Conservation (phyloP, 2,797 vertebrate genomes). For the Chrysolophus pictus region DNA sequence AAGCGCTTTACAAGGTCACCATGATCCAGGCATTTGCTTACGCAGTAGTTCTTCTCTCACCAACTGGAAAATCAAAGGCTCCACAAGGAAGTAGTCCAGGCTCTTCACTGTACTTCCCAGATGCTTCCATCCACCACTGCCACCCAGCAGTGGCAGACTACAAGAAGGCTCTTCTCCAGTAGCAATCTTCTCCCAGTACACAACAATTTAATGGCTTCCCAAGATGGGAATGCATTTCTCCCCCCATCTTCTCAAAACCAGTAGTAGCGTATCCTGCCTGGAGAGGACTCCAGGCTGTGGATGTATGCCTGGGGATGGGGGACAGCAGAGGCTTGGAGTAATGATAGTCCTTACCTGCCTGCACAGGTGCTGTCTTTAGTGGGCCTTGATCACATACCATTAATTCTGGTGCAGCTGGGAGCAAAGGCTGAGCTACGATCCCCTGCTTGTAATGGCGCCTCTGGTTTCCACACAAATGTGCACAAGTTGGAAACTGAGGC, state of each 20-base stretch:
- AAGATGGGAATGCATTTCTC: background rate
- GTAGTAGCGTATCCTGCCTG: background rate
- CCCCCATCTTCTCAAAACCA: background rate
- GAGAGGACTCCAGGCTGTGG: background rate
- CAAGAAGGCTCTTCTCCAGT: background rate
- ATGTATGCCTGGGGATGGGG: accelerated
- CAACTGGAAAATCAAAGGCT: background rate
- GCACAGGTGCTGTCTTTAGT: background rate
- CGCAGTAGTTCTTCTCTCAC: background rate
- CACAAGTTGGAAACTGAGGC: constrained; percentile 8
- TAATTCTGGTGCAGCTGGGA: background rate
- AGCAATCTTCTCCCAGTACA: background rate
- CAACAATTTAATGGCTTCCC: background rate
- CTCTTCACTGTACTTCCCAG: background rate
- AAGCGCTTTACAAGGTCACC: background rate
- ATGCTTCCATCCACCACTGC: background rate
- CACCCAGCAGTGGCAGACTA: background rate
- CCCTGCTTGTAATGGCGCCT: background rate
- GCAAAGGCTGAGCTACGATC: background rate
- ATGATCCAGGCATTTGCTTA: background rate
- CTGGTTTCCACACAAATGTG: background rate
- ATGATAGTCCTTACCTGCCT: background rate
- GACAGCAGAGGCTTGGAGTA: background rate
- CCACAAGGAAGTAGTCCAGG: background rate
- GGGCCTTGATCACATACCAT: background rate